Base-by-base conservation (phyloP, 2,888 invertebrate species). In the Sminthurides aquaticus region DNA sequence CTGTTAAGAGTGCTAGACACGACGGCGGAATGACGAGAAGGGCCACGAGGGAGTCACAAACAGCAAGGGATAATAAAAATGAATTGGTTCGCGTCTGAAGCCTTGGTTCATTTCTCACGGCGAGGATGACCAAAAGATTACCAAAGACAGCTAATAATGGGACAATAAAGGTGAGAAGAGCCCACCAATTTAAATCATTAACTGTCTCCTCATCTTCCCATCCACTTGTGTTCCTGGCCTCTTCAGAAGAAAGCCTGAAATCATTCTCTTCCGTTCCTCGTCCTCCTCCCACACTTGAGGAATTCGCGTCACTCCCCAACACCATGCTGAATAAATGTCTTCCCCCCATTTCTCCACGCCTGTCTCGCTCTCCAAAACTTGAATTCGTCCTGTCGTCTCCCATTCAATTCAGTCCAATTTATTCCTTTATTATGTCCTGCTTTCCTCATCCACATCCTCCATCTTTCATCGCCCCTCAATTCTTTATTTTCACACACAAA, bases 41-140 rank as follows among this genome's bases (percentile, higher is more conserved):
- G 20, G 64, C 64, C 55, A 64, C 64, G 48, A 64, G 64, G 60
- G 60, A 64, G 60, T 64, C 64, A 60, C 60, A 60, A 56, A 60
- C 64, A 26, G 64, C 64, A 24, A 64, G 26, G 49, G 64, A 64
- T 48, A 64, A 60, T 56, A 64, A 60, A 60, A 64, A 64, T 49
- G 60, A 60, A 60, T 64, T 64, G 48, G 64, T 64, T 55, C 64
- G 27, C 5, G 64, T 64, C 34, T 64, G 64, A 27, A 64, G 64
- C 56, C 64, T 1, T 8, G 64, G 64, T 43, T 64, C 64, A 56
- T 60, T 64, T 34, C 64, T 54, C 55, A 64, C 64, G 3, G 64
- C 64, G 15, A 64, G 48, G 56, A 64, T 60, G 48, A 64, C 64
- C 60, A 64, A 25, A 26, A 64, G 60, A 64, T 64, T 64, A 24